Evolutionary conservation across 2,797 vertebrate genomes (phyloP).

Genomic region (Rachycentron canadum): DNA sequence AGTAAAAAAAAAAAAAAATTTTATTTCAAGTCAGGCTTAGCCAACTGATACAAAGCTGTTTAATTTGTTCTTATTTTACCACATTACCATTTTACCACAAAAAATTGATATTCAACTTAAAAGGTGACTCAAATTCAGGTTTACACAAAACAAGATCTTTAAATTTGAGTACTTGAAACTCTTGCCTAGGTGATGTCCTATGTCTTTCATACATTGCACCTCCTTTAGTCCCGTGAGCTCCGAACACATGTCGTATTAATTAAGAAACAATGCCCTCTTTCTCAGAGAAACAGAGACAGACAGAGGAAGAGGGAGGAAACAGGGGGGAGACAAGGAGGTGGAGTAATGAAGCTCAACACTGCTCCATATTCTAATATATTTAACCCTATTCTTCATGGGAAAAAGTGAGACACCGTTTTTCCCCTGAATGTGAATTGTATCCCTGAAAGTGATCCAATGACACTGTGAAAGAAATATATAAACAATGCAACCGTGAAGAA

Average conservation of each 20-base stretch:
- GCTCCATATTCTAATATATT: constrained; percentile 53
- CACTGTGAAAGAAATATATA: background rate
- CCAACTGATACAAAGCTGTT: background rate
- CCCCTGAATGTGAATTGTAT: background rate
- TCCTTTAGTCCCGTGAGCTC: constrained; percentile 24
- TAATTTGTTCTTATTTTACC: background rate
- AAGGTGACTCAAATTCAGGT: background rate
- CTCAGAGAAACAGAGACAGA: constrained; percentile 43
- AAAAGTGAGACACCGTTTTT: background rate
- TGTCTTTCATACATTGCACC: constrained; percentile 29
- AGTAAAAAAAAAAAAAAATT: background rate
- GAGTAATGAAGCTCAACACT: constrained; percentile 40
- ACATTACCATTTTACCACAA: background rate
- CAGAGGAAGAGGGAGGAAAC: constrained; percentile 8
- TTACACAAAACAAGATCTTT: constrained; percentile 9
- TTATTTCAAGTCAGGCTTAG: background rate
- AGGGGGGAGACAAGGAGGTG: constrained; percentile 28
- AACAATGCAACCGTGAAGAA: background rate
- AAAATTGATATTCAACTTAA: background rate
- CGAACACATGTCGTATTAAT: constrained; percentile 67
- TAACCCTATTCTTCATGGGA: constrained; percentile 46
- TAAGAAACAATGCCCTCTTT: constrained; percentile 71
- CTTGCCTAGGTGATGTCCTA: constrained; percentile 24
- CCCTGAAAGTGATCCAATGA: background rate
- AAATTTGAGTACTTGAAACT: constrained; percentile 28